phyloP scores from a whole-genome alignment of 2,113 vertebrate species.

The Crocuta crocuta region DNA sequence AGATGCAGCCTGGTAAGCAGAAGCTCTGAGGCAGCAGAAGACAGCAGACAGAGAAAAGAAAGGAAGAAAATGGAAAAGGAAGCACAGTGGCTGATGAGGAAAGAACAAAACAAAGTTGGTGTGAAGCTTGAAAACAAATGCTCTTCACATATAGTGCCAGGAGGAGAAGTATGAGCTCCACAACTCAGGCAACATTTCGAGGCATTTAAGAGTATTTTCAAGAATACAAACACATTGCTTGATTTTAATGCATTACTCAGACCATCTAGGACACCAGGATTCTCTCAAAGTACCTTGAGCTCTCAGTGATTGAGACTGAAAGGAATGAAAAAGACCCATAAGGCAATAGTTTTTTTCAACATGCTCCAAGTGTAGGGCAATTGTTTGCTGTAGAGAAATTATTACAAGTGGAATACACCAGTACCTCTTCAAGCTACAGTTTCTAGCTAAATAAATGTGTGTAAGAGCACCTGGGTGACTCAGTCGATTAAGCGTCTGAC shows the following conservation, averaged over 20 bases:
- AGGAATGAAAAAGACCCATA: constrained; percentile 57
- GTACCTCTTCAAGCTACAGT: constrained; percentile 79
- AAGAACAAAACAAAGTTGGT: constrained; percentile 97
- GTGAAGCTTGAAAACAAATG: constrained; percentile 95
- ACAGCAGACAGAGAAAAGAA: constrained; percentile 95
- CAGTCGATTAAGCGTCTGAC: no score
- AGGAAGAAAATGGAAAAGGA: constrained; percentile 99
- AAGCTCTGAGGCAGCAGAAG: constrained; percentile 98
- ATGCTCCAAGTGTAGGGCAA: constrained; percentile 78
- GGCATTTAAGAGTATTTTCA: constrained; percentile 80
- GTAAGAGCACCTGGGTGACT: no score
- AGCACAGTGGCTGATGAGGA: constrained; percentile 95
- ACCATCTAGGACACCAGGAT: constrained; percentile 78
- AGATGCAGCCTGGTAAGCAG: constrained; percentile 96
- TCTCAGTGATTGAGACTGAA: constrained; percentile 71
- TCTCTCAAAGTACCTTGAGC: constrained; percentile 79
- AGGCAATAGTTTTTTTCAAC: constrained; percentile 83
- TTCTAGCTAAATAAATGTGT: constrained; percentile 75
- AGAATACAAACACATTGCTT: constrained; percentile 77
- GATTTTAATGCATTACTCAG: constrained; percentile 81
- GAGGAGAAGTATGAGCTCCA: constrained; percentile 68
- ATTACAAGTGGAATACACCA: constrained; percentile 79
- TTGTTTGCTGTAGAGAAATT: constrained; percentile 78
- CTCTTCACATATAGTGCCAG: constrained; percentile 72
- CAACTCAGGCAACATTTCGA: constrained; percentile 61